Evolutionary conservation across 1,140 invertebrate genomes (phyloP).

Genomic region (Patella vulgata): DNA sequence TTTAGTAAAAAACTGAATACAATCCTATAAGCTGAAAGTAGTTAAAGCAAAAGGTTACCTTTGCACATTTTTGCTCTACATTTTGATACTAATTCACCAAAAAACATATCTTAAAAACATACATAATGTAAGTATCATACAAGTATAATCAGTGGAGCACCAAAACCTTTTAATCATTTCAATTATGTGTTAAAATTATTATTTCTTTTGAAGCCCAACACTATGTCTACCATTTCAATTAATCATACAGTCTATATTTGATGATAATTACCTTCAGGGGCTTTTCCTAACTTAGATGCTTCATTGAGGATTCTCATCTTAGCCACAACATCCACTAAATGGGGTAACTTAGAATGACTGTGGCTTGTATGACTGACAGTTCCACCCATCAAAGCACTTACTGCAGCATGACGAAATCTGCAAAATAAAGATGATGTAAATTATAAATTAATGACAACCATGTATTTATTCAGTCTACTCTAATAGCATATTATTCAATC

Average conservation of each 20-base stretch:
- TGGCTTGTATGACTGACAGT: constrained; percentile 27
- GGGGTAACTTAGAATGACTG: constrained; percentile 9
- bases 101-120: too few relatives aligned
- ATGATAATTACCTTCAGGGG: constrained; percentile 40
- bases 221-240: too few relatives aligned
- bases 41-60: too few relatives aligned
- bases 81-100: too few relatives aligned
- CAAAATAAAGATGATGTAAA: constrained; percentile 6
- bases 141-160: not conserved
- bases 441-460: not conserved
- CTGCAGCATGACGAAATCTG: constrained; percentile 60
- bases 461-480: not conserved
- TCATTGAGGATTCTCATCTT: constrained; percentile 40
- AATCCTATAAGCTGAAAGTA: too few relatives aligned
- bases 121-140: too few relatives aligned
- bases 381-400: constrained; percentile 50
- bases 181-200: not conserved
- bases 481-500: not conserved
- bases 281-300: constrained; percentile 40
- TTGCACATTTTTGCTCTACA: too few relatives aligned
- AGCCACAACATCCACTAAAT: constrained; percentile 49
- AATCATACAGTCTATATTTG: too few relatives aligned
- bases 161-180: not conserved
- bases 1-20: too few relatives aligned
- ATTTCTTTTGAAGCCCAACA: too few relatives aligned